A percentile compares a stretch with the other conserved stretches of the same genome.
These are phyloP conservation scores for Dioctria rufipes DNA, from an alignment of 2,888 invertebrate species.

Conservation along the genomic window DNA sequence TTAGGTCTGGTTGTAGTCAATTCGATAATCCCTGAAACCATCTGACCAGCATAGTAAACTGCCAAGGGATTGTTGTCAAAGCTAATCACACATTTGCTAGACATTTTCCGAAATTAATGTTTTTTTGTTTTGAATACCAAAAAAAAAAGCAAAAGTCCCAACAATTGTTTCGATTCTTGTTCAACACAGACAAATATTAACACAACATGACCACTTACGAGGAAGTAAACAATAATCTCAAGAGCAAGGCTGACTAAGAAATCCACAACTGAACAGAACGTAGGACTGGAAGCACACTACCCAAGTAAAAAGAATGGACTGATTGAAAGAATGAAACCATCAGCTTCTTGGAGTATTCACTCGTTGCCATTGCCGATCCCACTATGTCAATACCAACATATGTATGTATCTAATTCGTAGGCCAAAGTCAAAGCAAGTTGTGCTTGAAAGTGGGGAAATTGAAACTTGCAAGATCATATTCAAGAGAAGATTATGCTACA, in stretches of 20 bases:
- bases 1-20: constrained; percentile 68
- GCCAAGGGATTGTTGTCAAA: constrained; percentile 68
- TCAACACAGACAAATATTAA: background rate
- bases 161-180: background rate
- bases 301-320: background rate
- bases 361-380: background rate
- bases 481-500: background rate
- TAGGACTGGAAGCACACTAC: background rate
- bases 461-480: background rate
- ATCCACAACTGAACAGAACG: background rate
- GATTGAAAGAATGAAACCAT: background rate
- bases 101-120: constrained; percentile 62
- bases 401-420: no score
- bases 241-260: background rate
- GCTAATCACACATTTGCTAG: constrained; percentile 67
- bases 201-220: background rate
- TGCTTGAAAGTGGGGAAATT: background rate
- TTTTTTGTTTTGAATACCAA: background rate
- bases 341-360: no score
- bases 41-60: constrained; percentile 69
- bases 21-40: constrained; percentile 68
- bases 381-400: background rate
- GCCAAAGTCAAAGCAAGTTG: background rate
- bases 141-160: background rate
- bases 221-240: constrained; percentile 20